Percentiles rank a stretch among this genome's conserved stretches.
These are phyloP conservation scores for Palythoa heliodiscus DNA, from an alignment of 92 coral and sea anemone genomes.

Conservation along the genomic window DNA sequence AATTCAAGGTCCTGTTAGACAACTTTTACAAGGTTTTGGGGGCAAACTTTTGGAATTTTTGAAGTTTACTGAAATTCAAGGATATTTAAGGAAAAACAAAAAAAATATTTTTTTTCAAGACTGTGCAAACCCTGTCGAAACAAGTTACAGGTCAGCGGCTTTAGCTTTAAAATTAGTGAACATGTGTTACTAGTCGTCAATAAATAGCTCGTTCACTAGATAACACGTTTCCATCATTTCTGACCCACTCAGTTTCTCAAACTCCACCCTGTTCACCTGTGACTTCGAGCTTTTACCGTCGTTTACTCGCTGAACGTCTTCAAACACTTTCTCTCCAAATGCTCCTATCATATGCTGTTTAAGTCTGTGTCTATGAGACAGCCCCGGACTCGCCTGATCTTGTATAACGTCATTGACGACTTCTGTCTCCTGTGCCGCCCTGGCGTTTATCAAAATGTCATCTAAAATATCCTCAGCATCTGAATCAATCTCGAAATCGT, in stretches of 20 bases:
- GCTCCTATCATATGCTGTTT: conserved; percentile 73
- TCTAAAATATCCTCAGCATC: conserved; percentile 82
- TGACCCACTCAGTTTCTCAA: conserved; percentile 84
- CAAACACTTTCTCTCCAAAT: conserved; percentile 83
- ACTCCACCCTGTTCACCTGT: conserved; percentile 69
- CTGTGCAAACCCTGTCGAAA: too few species aligned
- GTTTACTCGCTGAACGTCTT: conserved; percentile 72
- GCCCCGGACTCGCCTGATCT: conserved; percentile 23
- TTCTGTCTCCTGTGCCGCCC: conserved; percentile 91
- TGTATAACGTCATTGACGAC: conserved; percentile 30
- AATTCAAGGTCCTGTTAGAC: too few species aligned
- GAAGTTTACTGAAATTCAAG: too few species aligned
- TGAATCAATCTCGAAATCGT: conserved; percentile 89
- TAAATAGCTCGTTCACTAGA: conserved; percentile 89
- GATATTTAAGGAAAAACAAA: too few species aligned
- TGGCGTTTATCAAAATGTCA: conserved; percentile 80
- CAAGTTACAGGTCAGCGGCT: not conserved
- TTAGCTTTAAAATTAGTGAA: not conserved
- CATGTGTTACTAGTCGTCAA: conserved; percentile 35
- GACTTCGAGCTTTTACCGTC: conserved; percentile 51
- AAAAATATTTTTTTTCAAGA: too few species aligned
- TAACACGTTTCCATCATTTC: conserved; percentile 90
- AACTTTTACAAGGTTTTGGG: too few species aligned
- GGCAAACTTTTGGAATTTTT: too few species aligned
- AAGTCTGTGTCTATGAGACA: conserved; percentile 32